phyloP scores from a whole-genome alignment of 2,113 vertebrate species.

The Peromyscus polionotus region DNA sequence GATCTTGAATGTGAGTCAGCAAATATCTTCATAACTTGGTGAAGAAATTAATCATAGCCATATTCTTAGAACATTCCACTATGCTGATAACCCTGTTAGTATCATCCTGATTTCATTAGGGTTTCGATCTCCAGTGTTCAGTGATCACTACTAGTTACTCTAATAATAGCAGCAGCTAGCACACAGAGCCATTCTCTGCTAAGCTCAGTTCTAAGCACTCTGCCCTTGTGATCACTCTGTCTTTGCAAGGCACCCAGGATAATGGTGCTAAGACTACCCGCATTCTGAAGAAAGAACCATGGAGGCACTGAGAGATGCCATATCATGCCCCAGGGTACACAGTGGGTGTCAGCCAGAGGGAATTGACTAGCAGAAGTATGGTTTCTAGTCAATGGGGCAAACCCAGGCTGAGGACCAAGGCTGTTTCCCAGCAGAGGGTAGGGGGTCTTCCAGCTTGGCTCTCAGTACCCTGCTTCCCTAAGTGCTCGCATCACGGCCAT shows the following conservation, averaged over 20 bases:
- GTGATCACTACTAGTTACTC: neutral
- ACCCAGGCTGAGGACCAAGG: neutral
- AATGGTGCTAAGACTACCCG: neutral
- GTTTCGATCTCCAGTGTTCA: neutral
- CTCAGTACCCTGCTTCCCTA: neutral
- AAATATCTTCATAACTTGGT: neutral
- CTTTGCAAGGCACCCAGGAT: no score
- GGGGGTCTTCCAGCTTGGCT: neutral
- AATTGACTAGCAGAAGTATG: neutral
- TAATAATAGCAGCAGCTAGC: neutral
- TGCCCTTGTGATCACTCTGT: neutral
- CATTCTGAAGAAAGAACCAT: neutral
- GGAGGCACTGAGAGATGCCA: neutral
- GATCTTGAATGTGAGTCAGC: neutral
- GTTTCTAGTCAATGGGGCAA: neutral
- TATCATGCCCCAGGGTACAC: neutral
- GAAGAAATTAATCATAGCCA: neutral
- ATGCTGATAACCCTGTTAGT: neutral
- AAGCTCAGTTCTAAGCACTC: neutral
- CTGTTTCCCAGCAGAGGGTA: neutral
- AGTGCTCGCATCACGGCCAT: neutral
- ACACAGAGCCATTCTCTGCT: neutral
- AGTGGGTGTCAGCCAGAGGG: neutral
- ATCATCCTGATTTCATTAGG: neutral
- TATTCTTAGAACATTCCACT: neutral